Base-by-base conservation (phyloP, 2,113 vertebrate genomes). In the Pao palembangensis region DNA sequence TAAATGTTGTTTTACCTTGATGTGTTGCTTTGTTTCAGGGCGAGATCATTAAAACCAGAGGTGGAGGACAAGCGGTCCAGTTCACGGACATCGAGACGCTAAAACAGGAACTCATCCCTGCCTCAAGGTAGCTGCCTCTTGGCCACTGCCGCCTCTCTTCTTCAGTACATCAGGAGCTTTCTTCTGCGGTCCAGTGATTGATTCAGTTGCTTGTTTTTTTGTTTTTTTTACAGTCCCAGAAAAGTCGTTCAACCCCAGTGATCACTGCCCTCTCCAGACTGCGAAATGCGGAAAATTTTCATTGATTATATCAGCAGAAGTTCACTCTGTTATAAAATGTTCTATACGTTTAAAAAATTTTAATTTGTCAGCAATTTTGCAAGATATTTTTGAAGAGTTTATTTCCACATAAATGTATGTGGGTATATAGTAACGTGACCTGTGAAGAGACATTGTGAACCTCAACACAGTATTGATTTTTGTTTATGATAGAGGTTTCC, bases 1-100 rank as follows among this genome's bases (percentile, higher is more conserved):
- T n/a, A 49, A 18, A n/a, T 49, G n/a, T 49, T 49, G n/a, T 18
- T 49, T 49, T 6, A 17, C 6, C 16, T 17, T 49, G n/a, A 18
- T 2, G 8, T 58, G 34, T 38, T 12, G 34, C 1, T 38, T 10
- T 38, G 34, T 2, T 3, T 19, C 19, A 97, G 97, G 97, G 96
- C 2, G 94, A 99, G 0, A 94, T 99, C 17, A 95, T 89, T 62
- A 93, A 93, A 81, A 99, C 96, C 41, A 86, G 94, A 67, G 93
- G 96, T 0, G 97, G 96, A 0, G 96, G 97, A 63, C 96, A 98
- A 71, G 80, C 95, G 0, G 95, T 99, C 63, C 95, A 96, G 66
- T 98, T 99, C 87, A 98, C 96, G 0, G 95, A 98, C 59, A 92
- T 98, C 0, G 97, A 98, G 85, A 98, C 93, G 0, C 88, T 98